phyloP scores from a whole-genome alignment of 2,888 invertebrate genomes.

The Diarsia dahlii region DNA sequence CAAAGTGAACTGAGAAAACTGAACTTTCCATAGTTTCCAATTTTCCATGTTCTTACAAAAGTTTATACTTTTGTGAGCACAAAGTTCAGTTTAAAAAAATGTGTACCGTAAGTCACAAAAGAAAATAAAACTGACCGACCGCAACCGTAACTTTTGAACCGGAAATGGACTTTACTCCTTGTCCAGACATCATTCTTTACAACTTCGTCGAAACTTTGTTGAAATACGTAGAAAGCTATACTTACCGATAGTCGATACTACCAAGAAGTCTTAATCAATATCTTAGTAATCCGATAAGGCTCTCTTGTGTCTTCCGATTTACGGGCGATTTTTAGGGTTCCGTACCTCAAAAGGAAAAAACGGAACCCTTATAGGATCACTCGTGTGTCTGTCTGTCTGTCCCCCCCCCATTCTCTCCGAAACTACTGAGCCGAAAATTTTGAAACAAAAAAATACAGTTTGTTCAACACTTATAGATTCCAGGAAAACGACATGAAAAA shows the following conservation, averaged over 20 bases:
- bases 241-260: too few relatives aligned
- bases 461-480: too few relatives aligned
- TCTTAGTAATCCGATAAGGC: background rate
- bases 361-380: too few relatives aligned
- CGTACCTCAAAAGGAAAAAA: too few relatives aligned
- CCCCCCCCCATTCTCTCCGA: too few relatives aligned
- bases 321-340: background rate
- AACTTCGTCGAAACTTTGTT: background rate
- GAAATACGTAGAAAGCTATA: background rate
- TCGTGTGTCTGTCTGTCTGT: too few relatives aligned
- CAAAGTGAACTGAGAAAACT: conserved; percentile 22
- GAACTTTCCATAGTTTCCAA: too few relatives aligned
- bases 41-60: too few relatives aligned
- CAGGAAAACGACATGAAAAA: too few relatives aligned
- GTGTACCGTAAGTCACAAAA: background rate
- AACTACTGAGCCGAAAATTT: too few relatives aligned
- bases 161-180: background rate
- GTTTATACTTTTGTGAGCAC: too few relatives aligned
- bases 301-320: background rate
- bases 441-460: too few relatives aligned
- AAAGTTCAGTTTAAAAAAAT: background rate
- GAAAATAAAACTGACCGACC: background rate
- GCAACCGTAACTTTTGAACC: background rate
- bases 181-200: background rate
- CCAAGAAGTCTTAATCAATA: background rate